Base-by-base conservation (phyloP, 2,797 vertebrate genomes). In the Chloroceryle inda region DNA sequence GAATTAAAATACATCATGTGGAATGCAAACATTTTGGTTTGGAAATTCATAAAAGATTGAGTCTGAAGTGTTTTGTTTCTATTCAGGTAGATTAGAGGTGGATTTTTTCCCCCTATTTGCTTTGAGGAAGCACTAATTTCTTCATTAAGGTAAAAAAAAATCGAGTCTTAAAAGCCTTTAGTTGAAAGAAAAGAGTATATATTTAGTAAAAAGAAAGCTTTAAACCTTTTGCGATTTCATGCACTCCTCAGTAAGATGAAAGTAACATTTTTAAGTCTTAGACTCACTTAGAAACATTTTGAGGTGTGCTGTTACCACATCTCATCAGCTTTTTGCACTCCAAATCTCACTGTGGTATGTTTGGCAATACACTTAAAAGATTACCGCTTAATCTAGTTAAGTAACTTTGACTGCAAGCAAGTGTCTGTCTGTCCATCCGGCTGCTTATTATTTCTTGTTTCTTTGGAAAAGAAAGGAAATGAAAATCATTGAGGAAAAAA, bases 281-380 rank as follows among this genome's bases (percentile, higher is more conserved):
- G 45, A 40, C 6, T 78, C 86, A 96, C 55, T 88, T 66, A 89
- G 88, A 96, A 96, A 81, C 53, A 92, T 85, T 94, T 78, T 83
- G 89, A 96, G 96, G 92, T 97, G 83, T 97, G 97, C 69, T 59
- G 87, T 96, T 96, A 87, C 94, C 89, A 95, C 45, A 69, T 87
- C 78, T 77, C 89, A 75, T 91, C 73, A 72, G 95, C 86, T 95
- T 96, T 95, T 93, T 94, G 88, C 87, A 88, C 83, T 94, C 90
- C 84, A 97, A 78, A 84, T 91, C 81, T 93, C 93, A 96, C 45
- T 96, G 87, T 72, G 92, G 89, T 95, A 94, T 97, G 96, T 98
- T 97, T 97, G 95, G 97, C 79, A 97, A 97, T 97, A 97, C 96
- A 98, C 97, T 98, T 98, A 97, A 97, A 96, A 98, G 98, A 98